phyloP scores from a whole-genome alignment of 2,888 invertebrate species.

The Megastigmus dorsalis region DNA sequence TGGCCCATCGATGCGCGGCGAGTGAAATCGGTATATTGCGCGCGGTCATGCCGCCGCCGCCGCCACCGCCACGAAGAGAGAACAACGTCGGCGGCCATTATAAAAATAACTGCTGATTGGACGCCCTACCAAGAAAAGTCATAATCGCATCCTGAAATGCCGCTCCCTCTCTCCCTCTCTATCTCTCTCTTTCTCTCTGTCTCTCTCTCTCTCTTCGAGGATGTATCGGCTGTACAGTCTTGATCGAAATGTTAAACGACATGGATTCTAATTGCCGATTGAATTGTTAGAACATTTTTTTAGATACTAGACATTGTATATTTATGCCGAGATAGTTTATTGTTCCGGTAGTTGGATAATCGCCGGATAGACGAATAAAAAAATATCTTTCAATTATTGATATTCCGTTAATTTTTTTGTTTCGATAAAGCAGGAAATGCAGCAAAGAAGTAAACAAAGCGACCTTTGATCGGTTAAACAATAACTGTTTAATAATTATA shows the following conservation, averaged over 20 bases:
- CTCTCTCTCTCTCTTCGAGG: not conserved
- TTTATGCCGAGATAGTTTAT: no score
- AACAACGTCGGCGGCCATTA: conserved; percentile 69
- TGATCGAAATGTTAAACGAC: conserved; percentile 2
- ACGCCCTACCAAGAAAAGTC: conserved; percentile 75
- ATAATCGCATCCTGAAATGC: conserved; percentile 73
- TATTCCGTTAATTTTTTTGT: not conserved
- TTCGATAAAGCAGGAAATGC: no score
- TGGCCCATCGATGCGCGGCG: conserved; percentile 22
- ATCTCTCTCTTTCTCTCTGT: conserved; percentile 49
- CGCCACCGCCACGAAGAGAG: no score
- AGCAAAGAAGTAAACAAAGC: no score
- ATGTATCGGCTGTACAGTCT: conserved; percentile 8
- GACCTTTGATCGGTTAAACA: no score
- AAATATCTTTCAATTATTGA: not conserved
- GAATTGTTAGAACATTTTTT: no score
- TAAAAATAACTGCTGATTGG: conserved; percentile 74
- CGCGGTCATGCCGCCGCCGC: no score
- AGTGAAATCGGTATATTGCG: conserved; percentile 25
- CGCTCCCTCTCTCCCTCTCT: conserved; percentile 54
- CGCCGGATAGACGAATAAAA: not conserved
- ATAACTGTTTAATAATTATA: no score
- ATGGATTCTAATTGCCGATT: no score
- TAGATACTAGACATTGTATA: no score
- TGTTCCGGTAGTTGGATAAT: no score